Base-by-base conservation (phyloP, 2,888 invertebrate species). In the Pristionchus fissidentatus region DNA sequence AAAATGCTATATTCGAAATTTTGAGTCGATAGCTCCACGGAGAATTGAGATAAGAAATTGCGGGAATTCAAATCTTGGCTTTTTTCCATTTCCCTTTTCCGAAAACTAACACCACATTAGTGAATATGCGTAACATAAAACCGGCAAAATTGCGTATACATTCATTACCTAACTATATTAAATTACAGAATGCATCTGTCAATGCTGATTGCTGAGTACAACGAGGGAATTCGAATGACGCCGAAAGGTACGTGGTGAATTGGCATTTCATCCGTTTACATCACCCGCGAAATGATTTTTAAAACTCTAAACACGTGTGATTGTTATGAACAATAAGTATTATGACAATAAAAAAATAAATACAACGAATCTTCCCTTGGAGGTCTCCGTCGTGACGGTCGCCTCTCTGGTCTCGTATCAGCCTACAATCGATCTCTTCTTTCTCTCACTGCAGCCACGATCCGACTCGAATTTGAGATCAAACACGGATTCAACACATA, bases 131-230 rank as follows among this genome's bases (percentile, higher is more conserved):
- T n/a, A n/a, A n/a, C n/a, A n/a, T n/a, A n/a, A n/a, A n/a, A n/a
- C n/a, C n/a, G n/a, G n/a, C n/a, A n/a, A n/a, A n/a, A n/a, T n/a
- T 49, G n/a, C n/a, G 32, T 35, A 4, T 8, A 4, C 29, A 29
- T 29, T 62, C 32, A 62, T 29, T 29, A 29, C 2, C 29, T 8
- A 66, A 32, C 35, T 29, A 10, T 62, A 3, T n/a, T 29, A 13
- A 70, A 1, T 85, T 86, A 84, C 81, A 88, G 88, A 49, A 83
- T 85, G 57, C 87, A 90, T 8, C 66, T 92, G 8, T 89, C 91
- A 1, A 87, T 89, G 62, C 90, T 91, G 82, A 90, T 92, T 73
- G 88, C 89, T 49, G 90, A 90, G 78, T 92, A 92, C 88, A 92
- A 92, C 84, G 90, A 89, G 79, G 90, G 91, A 19, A 60, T 84